Conservation (phyloP, 2,888 invertebrate genomes). For the Nomada hirtipes region DNA sequence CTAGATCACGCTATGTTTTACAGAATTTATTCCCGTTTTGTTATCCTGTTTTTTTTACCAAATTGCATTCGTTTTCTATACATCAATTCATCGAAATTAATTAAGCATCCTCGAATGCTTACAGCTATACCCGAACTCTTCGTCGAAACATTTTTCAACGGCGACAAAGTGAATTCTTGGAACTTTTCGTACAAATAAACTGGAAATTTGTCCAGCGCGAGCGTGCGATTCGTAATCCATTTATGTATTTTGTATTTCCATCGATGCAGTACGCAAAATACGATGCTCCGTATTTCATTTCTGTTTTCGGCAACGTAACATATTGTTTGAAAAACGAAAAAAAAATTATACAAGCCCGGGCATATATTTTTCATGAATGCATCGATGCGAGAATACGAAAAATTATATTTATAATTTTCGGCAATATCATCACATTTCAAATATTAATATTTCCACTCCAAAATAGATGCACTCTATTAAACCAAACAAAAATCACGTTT, state of each 20-base stretch:
- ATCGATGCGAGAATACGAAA: too few species aligned
- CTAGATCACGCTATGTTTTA: slow-evolving; percentile 41
- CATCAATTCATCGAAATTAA: slow-evolving; percentile 41
- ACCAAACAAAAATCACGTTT: neutral
- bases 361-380: too few species aligned
- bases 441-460: neutral
- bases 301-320: neutral
- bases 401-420: too few species aligned
- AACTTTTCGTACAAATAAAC: slow-evolving; percentile 6
- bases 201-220: slow-evolving; percentile 4
- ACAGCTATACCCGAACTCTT: slow-evolving; percentile 35
- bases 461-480: neutral
- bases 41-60: neutral
- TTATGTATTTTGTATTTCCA: neutral
- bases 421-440: neutral
- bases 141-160: slow-evolving; percentile 10
- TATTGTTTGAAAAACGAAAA: neutral
- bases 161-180: neutral
- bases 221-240: slow-evolving; percentile 6
- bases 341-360: neutral
- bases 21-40: slow-evolving; percentile 35
- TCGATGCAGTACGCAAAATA: slow-evolving; percentile 19
- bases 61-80: slow-evolving; percentile 39
- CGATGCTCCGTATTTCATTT: neutral
- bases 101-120: slow-evolving; percentile 37